A percentile compares a stretch with the other conserved stretches of the same genome.
phyloP scores from a whole-genome alignment of 1,140 invertebrate genomes.

The Cherax quadricarinatus region DNA sequence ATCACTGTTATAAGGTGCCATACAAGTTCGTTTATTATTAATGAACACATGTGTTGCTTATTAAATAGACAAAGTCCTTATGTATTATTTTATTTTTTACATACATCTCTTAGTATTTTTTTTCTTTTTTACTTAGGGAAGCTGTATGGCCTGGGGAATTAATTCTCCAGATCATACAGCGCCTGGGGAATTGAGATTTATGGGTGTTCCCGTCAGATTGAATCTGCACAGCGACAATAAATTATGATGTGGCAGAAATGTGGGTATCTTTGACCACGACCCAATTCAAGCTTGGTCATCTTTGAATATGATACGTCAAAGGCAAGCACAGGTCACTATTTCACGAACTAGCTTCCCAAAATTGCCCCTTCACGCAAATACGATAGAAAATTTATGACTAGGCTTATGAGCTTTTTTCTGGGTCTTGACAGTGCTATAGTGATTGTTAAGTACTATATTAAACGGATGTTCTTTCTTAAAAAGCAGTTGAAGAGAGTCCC shows the following conservation, averaged over 20 bases:
- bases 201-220: constrained; percentile 14
- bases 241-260: constrained; percentile 44
- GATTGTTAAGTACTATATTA: constrained; percentile 82
- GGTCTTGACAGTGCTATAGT: constrained; percentile 78
- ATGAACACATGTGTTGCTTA: background rate
- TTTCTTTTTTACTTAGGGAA: background rate
- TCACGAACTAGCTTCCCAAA: constrained; percentile 72
- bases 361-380: constrained; percentile 56
- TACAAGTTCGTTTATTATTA: background rate
- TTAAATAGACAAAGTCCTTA: background rate
- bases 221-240: constrained; percentile 46
- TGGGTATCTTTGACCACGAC: constrained; percentile 72
- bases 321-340: constrained; percentile 36
- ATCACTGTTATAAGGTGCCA: background rate
- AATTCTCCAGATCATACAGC: too few relatives aligned
- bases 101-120: too few relatives aligned
- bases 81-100: too few relatives aligned
- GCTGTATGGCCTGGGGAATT: constrained; percentile 13
- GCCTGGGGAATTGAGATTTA: background rate
- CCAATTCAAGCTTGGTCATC: constrained; percentile 17
- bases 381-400: constrained; percentile 75
- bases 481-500: constrained; percentile 78
- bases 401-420: constrained; percentile 79
- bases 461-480: constrained; percentile 82
- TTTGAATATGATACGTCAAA: background rate